Evolutionary conservation across 2,113 vertebrate species (phyloP), one percentile per base, ranked within the genome.

Genomic region (Chaetodon trifascialis): DNA sequence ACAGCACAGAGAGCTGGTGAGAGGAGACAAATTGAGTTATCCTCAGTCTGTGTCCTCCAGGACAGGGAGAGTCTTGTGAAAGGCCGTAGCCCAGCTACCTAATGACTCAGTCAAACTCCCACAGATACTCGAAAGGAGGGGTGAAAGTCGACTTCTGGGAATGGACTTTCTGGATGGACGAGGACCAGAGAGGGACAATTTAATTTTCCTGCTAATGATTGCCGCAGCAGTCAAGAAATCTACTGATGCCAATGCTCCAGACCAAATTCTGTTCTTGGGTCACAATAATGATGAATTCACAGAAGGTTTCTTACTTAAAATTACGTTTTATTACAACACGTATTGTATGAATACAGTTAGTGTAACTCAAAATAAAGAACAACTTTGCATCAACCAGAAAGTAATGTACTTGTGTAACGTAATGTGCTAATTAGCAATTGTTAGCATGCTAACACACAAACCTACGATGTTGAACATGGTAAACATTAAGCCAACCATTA

Each of bases 21-120:
- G 66, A 73, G 74, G 65, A 80, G 80, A 60, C 84, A 89, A 93
- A 94, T 92, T 74, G 64, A 93, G 88, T 95, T 91, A 82, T 87
- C 80, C 72, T 46, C 70, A 64, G 76, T 76, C 78, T 84, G 81
- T 62, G 84, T 80, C 83, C 89, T 94, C 80, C 55, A 51, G 59
- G 85, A 91, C 88, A 89, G 85, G 69, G 68, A 88, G 80, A 56
- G 81, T 82, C 91, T 88, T 89, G 91, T 93, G 89, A 93, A 88
- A 77, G 79, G 77, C 77, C 4, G 87, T 89, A 89, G 81, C 92
- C 91, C 38, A 71, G 88, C 77, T 91, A 90, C 90, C 80, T 86
- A 90, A 92, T 83, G 86, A 87, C 84, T 92, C 86, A 59, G 86
- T 89, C 86, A 91, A 90, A 88, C 88, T 91, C 87, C 77, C 90